phyloP scores from a whole-genome alignment of 2,113 vertebrate genomes.

The Brachyhypopomus occidentalis region DNA sequence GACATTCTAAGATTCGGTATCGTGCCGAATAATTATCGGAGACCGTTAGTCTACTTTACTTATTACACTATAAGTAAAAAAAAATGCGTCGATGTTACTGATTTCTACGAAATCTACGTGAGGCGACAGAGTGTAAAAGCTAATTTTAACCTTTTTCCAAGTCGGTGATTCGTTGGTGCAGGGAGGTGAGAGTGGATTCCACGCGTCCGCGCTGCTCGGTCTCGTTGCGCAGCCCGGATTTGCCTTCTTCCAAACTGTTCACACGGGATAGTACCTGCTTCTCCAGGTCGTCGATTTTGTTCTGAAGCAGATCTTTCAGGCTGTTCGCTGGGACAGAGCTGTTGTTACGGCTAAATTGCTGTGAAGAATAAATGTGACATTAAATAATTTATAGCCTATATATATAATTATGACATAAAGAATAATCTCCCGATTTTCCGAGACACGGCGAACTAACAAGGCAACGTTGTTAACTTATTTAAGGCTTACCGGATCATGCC shows the following conservation, averaged over 20 bases:
- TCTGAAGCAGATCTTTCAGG: constrained; percentile 93
- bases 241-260: constrained; percentile 92
- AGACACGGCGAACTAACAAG: neutral
- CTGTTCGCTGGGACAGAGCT: constrained; percentile 89
- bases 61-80: neutral
- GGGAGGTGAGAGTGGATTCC: constrained; percentile 90
- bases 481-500: constrained; percentile 21
- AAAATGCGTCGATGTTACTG: neutral
- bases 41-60: neutral
- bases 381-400: neutral
- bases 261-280: constrained; percentile 93
- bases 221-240: constrained; percentile 85
- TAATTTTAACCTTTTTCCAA: constrained; percentile 87
- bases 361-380: constrained; percentile 39
- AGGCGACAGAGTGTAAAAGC: neutral
- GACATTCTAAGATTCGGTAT: constrained; percentile 15
- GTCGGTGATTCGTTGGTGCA: constrained; percentile 96
- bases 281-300: constrained; percentile 94
- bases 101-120: neutral
- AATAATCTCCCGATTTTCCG: neutral
- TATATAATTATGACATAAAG: neutral
- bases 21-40: neutral
- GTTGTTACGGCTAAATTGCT: constrained; percentile 94
- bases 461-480: constrained; percentile 37
- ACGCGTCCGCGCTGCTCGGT: constrained; percentile 91